Percentiles rank a stretch among this genome's conserved stretches.
phyloP scores from a whole-genome alignment of 2,113 vertebrate species.

The Theristicus caerulescens region DNA sequence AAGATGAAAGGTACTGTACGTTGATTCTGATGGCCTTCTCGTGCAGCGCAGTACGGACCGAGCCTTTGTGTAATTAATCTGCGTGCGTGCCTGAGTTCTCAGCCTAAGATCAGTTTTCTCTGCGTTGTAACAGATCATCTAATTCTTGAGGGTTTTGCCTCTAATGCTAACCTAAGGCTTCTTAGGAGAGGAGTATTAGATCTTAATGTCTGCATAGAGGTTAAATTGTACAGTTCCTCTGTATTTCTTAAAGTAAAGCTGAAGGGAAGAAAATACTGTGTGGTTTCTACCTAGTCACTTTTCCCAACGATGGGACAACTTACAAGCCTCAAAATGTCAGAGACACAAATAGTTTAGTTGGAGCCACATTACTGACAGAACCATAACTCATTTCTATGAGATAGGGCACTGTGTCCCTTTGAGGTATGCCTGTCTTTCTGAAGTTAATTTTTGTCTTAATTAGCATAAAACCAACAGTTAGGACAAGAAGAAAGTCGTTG shows the following conservation, averaged over 20 bases:
- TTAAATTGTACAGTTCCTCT: not conserved
- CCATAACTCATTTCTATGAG: not conserved
- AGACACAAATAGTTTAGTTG: not conserved
- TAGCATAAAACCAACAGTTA: not conserved
- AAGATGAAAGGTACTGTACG: conserved; percentile 72
- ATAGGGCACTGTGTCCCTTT: not conserved
- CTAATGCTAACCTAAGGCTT: not conserved
- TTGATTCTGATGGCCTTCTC: not conserved
- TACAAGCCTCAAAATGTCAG: conserved; percentile 14
- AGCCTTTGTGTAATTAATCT: not conserved
- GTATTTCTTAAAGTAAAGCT: not conserved
- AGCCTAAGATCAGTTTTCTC: not conserved
- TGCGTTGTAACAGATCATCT: not conserved
- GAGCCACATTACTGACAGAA: not conserved
- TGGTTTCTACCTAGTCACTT: not conserved
- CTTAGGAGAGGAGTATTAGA: not conserved
- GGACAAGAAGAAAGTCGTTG: not conserved
- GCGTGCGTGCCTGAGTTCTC: not conserved
- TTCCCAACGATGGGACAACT: not conserved
- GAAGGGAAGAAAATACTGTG: not conserved
- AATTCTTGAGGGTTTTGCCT: not conserved
- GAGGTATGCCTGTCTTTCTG: not conserved
- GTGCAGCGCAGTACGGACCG: not conserved
- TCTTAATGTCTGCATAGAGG: not conserved
- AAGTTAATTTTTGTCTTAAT: not conserved